Percentiles rank a stretch among this genome's conserved stretches.
phyloP scores from a whole-genome alignment of 2,888 invertebrate species.

The Dasypolia templi region DNA sequence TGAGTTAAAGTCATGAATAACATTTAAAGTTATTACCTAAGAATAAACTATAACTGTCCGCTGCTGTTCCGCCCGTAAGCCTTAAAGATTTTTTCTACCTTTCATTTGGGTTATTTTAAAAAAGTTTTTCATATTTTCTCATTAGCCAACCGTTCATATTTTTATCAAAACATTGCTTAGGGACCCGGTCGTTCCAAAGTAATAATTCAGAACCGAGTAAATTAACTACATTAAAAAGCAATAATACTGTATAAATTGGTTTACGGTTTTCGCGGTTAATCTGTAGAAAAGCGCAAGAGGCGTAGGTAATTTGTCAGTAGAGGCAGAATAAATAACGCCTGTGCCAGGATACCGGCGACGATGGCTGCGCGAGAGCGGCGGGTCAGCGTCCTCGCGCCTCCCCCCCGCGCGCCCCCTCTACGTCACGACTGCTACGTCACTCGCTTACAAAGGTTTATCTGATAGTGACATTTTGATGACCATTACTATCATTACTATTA shows the following conservation, averaged over 20 bases:
- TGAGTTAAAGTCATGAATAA: conserved; percentile 51
- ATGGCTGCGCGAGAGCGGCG: conserved; percentile 65
- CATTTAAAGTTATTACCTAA: conserved; percentile 41
- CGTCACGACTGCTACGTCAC: conserved; percentile 84
- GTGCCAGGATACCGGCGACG: conserved; percentile 70
- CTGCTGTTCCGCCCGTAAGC: conserved; percentile 12
- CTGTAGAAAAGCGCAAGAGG: conserved; percentile 60
- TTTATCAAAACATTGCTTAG: no score
- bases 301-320: conserved; percentile 69
- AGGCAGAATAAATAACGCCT: conserved; percentile 77
- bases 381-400: conserved; percentile 80
- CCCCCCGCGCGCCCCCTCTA: conserved; percentile 66
- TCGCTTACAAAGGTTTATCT: conserved; percentile 57
- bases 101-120: neutral
- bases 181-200: neutral
- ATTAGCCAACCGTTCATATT: no score
- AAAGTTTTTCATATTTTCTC: neutral
- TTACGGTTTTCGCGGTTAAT: conserved; percentile 7
- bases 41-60: conserved; percentile 22
- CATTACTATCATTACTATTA: conserved; percentile 54
- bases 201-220: neutral
- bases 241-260: neutral
- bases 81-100: neutral
- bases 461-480: conserved; percentile 60
- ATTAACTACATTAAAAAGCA: neutral